phyloP scores from a whole-genome alignment of 2,888 invertebrate genomes.

The Agrenia bidenticulata region DNA sequence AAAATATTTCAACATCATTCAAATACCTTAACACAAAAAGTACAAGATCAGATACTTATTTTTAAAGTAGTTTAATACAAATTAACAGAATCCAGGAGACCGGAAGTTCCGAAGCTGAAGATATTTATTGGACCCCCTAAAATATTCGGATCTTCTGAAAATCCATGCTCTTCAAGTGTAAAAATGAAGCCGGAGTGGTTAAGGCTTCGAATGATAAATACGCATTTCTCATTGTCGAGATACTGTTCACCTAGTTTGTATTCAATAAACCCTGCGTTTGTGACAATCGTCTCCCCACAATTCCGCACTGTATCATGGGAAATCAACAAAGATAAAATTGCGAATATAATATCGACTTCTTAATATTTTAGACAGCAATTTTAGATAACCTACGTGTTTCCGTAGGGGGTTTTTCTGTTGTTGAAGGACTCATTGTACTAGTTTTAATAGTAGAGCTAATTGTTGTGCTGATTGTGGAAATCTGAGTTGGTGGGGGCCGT shows the following conservation, averaged over 20 bases:
- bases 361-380: background rate
- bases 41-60: no score
- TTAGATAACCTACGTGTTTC: background rate
- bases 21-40: no score
- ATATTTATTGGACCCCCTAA: slow-evolving; percentile 9
- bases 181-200: slow-evolving; percentile 23
- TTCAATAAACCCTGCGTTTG: slow-evolving; percentile 16
- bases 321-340: no score
- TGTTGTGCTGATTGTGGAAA: slow-evolving; percentile 4
- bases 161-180: slow-evolving; percentile 14
- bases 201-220: slow-evolving; percentile 18
- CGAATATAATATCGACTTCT: background rate
- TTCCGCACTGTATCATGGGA: slow-evolving; percentile 15
- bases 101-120: slow-evolving; percentile 7
- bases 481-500: slow-evolving; percentile 11
- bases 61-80: slow-evolving; percentile 14
- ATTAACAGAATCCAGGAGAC: slow-evolving; percentile 7
- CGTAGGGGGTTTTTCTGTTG: background rate
- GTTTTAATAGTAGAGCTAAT: background rate
- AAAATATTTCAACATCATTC: no score
- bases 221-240: slow-evolving; percentile 14
- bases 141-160: background rate
- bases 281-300: slow-evolving; percentile 19
- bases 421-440: background rate
- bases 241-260: slow-evolving; percentile 20